Conservation (phyloP, 2,888 invertebrate species). For the Reticulitermes lucifugus region DNA sequence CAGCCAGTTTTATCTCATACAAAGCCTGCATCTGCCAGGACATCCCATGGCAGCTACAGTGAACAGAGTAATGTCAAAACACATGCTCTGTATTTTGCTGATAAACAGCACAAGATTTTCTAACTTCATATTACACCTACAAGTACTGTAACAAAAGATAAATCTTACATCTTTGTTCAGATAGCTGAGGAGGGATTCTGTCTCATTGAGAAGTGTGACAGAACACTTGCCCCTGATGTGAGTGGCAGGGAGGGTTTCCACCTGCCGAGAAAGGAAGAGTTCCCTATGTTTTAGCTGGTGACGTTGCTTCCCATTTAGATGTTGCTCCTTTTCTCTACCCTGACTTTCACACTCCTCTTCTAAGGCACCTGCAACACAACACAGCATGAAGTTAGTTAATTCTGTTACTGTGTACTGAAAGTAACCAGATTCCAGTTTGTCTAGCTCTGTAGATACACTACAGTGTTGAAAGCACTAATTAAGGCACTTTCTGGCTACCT, state of each 20-base stretch:
- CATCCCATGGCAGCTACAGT: no score
- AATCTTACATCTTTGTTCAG: slow-evolving; percentile 91
- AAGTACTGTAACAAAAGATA: background rate
- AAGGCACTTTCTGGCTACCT: no score
- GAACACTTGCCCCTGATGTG: slow-evolving; percentile 99
- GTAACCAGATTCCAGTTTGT: no score
- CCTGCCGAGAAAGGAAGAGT: slow-evolving; percentile 96
- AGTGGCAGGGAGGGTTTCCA: slow-evolving; percentile 98
- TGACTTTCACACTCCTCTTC: slow-evolving; percentile 70
- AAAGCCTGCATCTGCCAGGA: no score
- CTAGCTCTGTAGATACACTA: no score
- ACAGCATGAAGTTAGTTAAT: background rate
- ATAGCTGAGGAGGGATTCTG: slow-evolving; percentile 96
- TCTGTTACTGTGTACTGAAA: no score
- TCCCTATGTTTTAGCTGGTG: slow-evolving; percentile 98
- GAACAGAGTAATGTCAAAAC: no score
- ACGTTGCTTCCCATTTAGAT: slow-evolving; percentile 75
- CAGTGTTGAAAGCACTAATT: background rate
- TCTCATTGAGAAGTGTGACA: slow-evolving; percentile 98
- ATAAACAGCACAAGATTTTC: no score
- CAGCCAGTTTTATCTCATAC: no score
- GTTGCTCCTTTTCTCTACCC: slow-evolving; percentile 54
- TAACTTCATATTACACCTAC: no score
- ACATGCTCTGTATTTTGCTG: no score
- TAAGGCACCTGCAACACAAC: slow-evolving; percentile 70